phyloP scores from a whole-genome alignment of 2,888 invertebrate species.

The Stomorhina lunata region DNA sequence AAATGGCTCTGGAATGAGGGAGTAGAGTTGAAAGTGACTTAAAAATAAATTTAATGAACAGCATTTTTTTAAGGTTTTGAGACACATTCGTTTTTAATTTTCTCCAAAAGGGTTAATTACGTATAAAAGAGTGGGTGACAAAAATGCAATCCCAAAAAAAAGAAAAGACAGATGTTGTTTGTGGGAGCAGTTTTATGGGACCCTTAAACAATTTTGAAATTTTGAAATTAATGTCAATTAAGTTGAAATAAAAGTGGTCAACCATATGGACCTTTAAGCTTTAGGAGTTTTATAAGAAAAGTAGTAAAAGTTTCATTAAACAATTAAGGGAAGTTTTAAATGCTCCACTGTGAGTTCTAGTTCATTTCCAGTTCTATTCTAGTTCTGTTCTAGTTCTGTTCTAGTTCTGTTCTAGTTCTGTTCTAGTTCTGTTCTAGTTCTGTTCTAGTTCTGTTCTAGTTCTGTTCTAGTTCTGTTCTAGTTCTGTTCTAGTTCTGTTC shows the following conservation, averaged over 20 bases:
- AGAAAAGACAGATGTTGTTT: constrained; percentile 15
- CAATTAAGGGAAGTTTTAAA: too few species aligned
- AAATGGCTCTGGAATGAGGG: constrained; percentile 26
- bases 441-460: too few species aligned
- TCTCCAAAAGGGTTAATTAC: constrained; percentile 47
- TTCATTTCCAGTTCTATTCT: too few species aligned
- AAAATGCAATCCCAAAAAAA: background rate
- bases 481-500: too few species aligned
- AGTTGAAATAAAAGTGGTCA: background rate
- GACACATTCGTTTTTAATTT: background rate
- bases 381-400: too few species aligned
- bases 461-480: too few species aligned
- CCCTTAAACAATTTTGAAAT: background rate
- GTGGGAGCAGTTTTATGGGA: background rate
- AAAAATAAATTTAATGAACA: constrained; percentile 5
- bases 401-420: too few species aligned
- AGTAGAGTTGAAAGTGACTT: background rate
- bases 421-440: too few species aligned
- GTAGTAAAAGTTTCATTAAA: background rate
- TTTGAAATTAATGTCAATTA: constrained; percentile 2
- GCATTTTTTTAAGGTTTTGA: background rate
- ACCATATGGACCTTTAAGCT: background rate
- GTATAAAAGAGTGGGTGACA: constrained; percentile 50
- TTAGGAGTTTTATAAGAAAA: background rate
- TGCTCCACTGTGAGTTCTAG: too few species aligned